Conservation (phyloP, 2,113 vertebrate genomes). For the Cardinalis cardinalis region DNA sequence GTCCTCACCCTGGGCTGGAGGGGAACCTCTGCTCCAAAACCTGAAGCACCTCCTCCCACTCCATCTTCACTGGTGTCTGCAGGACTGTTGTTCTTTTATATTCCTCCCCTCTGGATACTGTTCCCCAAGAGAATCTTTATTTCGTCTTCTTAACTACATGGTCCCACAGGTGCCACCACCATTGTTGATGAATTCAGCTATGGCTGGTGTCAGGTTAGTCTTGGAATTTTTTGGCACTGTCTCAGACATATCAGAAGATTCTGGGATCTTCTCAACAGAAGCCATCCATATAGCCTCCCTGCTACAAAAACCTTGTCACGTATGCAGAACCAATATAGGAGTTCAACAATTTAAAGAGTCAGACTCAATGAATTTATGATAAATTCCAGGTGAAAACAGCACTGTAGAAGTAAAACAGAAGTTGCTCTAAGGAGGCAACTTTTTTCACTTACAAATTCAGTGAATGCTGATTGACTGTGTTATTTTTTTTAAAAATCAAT, state of each 20-base stretch:
- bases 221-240: not conserved
- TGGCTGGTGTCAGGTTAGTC: not conserved
- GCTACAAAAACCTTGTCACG: not conserved
- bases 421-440: not conserved
- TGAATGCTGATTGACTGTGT: not conserved
- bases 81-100: not conserved
- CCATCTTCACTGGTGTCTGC: not conserved
- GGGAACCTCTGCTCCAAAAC: not conserved
- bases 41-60: not conserved
- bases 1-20: not conserved
- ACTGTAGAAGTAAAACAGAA: not conserved
- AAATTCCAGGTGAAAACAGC: not conserved
- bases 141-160: not conserved
- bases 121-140: not conserved
- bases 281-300: too few relatives aligned
- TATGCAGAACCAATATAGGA: not conserved
- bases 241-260: not conserved
- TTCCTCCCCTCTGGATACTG: not conserved
- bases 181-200: not conserved
- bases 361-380: not conserved
- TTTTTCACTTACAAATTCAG: not conserved
- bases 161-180: not conserved
- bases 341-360: not conserved
- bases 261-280: not conserved
- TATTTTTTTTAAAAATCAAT: constrained; percentile 43